phyloP scores from a whole-genome alignment of 2,113 vertebrate species.

The Scopus umbretta region DNA sequence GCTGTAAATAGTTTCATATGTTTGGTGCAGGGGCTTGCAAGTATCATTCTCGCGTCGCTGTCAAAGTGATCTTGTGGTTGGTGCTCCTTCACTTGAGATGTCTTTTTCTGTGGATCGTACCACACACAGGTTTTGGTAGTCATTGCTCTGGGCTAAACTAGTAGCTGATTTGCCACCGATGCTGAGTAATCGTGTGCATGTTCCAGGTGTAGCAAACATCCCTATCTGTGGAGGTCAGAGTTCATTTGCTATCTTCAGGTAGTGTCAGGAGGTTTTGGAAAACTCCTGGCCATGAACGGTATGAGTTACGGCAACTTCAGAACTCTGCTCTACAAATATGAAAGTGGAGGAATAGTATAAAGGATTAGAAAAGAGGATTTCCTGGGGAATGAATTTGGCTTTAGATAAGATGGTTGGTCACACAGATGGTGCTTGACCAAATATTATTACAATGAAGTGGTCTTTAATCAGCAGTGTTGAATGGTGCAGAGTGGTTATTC shows the following conservation, averaged over 20 bases:
- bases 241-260: not conserved
- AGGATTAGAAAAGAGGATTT: not conserved
- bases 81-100: not conserved
- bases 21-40: not conserved
- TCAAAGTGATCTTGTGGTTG: not conserved
- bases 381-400: not conserved
- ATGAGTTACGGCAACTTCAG: not conserved
- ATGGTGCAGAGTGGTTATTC: not conserved
- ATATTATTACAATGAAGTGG: not conserved
- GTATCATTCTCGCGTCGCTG: not conserved
- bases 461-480: not conserved
- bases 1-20: not conserved
- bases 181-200: not conserved
- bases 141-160: not conserved
- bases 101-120: not conserved
- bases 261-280: not conserved
- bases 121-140: not conserved
- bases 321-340: not conserved
- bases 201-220: not conserved
- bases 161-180: not conserved
- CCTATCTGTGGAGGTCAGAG: not conserved
- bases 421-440: not conserved
- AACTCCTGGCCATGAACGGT: not conserved
- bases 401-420: not conserved
- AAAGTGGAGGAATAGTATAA: not conserved